Evolutionary conservation across 2,113 vertebrate species (phyloP), one percentile per base, ranked within the genome.

Genomic region (Callocephalon fimbriatum): DNA sequence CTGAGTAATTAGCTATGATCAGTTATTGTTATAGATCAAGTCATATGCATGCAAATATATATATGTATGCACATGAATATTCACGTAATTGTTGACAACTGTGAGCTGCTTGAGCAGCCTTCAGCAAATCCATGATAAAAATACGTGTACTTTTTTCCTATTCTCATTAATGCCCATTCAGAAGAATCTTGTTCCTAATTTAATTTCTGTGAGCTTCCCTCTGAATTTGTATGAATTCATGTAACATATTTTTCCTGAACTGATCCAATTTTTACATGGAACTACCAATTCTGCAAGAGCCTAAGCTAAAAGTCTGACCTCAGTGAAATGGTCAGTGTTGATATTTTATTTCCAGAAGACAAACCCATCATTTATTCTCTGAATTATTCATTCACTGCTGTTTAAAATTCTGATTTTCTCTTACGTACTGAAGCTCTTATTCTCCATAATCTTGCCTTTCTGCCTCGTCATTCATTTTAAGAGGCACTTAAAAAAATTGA

Each of bases 1-100:
- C 68, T 71, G 61, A 86, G 40, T 93, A 88, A 91, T 96, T 94
- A 85, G 72, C 63, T 86, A 62, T 90, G 86, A 94, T 80, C 86
- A 74, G 63, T 85, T 95, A 85, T 78, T 95, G 66, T 95, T 82
- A 61, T 29, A 74, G 68, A 81, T 59, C 80, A 84, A 80, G 92
- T 74, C 29, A 86, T 80, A 25, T 59, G 29, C 62, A 63, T 92
- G 67, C 86, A 91, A 59, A 91, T 88, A 45, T 58, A 35, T 48
- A 44, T 11, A 6, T 79, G 26, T 35, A 37, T 75, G 66, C 29
- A 38, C 32, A 63, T 74, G 56, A 72, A 94, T 88, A 93, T 86
- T 75, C 51, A 89, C 61, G 21, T 21, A 14, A 15, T 40, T 61
- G 53, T 38, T 68, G 65, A 73, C 70, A 84, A 75, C 45, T 54